Percentiles rank a stretch among this genome's conserved stretches.
These are phyloP conservation scores for Cosmopolites sordidus DNA, from an alignment of 2,888 invertebrate genomes.

Conservation along the genomic window DNA sequence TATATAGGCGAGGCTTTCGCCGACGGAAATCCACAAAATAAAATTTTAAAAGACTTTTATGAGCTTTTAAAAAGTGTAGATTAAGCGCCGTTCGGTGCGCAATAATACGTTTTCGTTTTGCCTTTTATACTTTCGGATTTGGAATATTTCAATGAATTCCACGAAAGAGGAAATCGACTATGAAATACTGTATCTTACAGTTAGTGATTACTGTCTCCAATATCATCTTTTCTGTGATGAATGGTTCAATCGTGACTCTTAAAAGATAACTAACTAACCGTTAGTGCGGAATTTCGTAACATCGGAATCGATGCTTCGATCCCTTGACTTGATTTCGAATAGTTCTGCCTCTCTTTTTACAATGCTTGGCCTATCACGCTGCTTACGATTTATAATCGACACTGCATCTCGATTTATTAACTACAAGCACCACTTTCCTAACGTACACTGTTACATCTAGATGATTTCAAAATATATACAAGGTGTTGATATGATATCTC, in stretches of 20 bases:
- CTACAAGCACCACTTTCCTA: neutral
- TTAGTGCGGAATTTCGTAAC: conserved; percentile 28
- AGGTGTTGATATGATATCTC: no score
- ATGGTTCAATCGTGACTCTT: conserved; percentile 31
- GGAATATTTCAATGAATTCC: conserved; percentile 14
- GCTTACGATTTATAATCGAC: conserved; percentile 15
- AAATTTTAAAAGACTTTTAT: conserved; percentile 7
- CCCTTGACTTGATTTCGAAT: conserved; percentile 10
- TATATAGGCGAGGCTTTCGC: neutral
- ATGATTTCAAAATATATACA: neutral
- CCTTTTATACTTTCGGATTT: conserved; percentile 4
- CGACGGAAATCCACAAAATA: conserved; percentile 3
- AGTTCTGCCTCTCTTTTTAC: conserved; percentile 8
- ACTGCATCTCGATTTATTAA: neutral
- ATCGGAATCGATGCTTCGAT: conserved; percentile 11
- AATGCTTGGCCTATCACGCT: conserved; percentile 15
- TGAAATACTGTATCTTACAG: conserved; percentile 25
- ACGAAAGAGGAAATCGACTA: conserved; percentile 20
- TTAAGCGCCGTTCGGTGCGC: conserved; percentile 4
- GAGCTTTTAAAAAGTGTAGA: conserved; percentile 10
- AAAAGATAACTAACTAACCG: conserved; percentile 28
- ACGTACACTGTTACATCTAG: neutral
- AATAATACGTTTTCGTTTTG: conserved; percentile 14
- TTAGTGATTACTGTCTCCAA: conserved; percentile 31
- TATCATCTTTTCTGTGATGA: conserved; percentile 30